These are phyloP conservation scores for Drosophila lini DNA, from an alignment of 1,140 invertebrate genomes.

Conservation along the genomic window DNA sequence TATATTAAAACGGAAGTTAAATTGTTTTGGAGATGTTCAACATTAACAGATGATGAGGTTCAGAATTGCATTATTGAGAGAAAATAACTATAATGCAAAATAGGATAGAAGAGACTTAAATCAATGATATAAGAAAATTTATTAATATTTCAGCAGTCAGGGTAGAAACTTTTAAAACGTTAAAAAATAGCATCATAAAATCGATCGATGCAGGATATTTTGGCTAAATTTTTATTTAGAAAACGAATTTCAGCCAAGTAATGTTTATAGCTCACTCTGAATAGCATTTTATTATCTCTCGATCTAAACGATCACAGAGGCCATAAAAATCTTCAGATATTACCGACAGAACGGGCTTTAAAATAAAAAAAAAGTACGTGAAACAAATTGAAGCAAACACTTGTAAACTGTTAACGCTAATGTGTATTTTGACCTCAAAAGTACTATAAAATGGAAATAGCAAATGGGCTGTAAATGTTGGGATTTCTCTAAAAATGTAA, in stretches of 20 bases:
- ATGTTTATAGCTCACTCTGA: neutral
- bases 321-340: constrained; percentile 6
- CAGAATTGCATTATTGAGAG: neutral
- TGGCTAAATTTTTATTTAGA: neutral
- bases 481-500: neutral
- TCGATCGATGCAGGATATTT: constrained; percentile 4
- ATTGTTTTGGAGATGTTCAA: neutral
- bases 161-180: neutral
- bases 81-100: neutral
- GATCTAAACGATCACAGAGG: constrained; percentile 8
- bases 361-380: constrained; percentile 6
- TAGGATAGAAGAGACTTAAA: neutral
- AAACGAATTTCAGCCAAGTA: constrained; percentile 1
- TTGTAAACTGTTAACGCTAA: constrained; percentile 18
- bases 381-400: constrained; percentile 1
- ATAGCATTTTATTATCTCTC: constrained; percentile 6
- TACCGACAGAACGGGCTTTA: constrained; percentile 11
- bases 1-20: constrained; percentile 19
- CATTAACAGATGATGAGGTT: neutral
- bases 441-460: neutral
- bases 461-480: neutral
- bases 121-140: neutral
- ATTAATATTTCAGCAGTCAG: neutral
- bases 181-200: neutral
- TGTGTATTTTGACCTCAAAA: constrained; percentile 18